Evolutionary conservation across 1,140 invertebrate species (phyloP).

Genomic region (Neuroterus valhalla): DNA sequence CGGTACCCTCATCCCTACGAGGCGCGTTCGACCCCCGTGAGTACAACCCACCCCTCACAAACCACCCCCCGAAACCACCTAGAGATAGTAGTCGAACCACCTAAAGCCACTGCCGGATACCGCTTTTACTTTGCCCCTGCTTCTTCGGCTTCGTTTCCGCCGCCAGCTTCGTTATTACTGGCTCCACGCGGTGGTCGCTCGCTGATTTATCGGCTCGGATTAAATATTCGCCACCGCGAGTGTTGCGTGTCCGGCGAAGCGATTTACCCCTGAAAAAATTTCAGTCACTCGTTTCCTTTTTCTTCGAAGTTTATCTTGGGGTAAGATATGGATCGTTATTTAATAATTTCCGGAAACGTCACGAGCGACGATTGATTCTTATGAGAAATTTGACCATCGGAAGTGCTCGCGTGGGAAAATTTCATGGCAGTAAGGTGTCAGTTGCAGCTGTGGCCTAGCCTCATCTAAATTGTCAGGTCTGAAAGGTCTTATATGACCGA

Average conservation of each 20-base stretch:
- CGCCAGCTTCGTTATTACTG: slow-evolving; percentile 62
- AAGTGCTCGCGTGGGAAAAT: too few relatives aligned
- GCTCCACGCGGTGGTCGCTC: slow-evolving; percentile 49
- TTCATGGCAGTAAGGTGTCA: too few relatives aligned
- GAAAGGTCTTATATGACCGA: too few relatives aligned
- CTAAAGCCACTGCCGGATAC: slow-evolving; percentile 58
- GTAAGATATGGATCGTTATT: background rate
- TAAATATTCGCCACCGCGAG: slow-evolving; percentile 59
- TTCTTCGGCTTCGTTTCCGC: slow-evolving; percentile 62
- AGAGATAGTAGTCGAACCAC: slow-evolving; percentile 61
- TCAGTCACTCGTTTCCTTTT: slow-evolving; percentile 3
- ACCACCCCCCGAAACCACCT: slow-evolving; percentile 55
- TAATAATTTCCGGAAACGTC: too few relatives aligned
- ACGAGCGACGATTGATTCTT: too few relatives aligned
- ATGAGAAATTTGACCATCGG: too few relatives aligned
- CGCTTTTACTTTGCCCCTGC: slow-evolving; percentile 60
- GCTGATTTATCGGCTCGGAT: slow-evolving; percentile 64
- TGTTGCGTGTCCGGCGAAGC: slow-evolving; percentile 51
- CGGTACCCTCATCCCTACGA: slow-evolving; percentile 55
- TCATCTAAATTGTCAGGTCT: too few relatives aligned
- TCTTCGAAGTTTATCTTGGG: background rate
- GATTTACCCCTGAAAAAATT: slow-evolving; percentile 43
- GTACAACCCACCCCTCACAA: slow-evolving; percentile 52
- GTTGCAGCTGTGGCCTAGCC: too few relatives aligned
- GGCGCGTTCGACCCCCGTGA: slow-evolving; percentile 53